Conservation (phyloP, 1,140 invertebrate species). For the Macrosteles quadrilineatus region DNA sequence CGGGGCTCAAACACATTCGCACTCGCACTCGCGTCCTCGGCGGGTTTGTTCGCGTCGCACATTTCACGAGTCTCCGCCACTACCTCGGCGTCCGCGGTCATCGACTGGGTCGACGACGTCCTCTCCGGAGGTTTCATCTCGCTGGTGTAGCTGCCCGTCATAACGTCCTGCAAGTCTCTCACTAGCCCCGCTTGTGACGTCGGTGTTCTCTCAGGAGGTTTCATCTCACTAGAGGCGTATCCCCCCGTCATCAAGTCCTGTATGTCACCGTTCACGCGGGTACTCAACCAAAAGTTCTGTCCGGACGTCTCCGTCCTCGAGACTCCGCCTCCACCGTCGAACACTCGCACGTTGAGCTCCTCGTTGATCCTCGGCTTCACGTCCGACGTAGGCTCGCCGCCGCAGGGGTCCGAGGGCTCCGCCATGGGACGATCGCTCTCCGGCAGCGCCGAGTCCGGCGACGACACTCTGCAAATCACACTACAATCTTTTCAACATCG, state of each 20-base stretch:
- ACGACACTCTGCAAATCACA: slow-evolving; percentile 41
- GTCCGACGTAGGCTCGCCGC: slow-evolving; percentile 21
- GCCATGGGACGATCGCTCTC: slow-evolving; percentile 43
- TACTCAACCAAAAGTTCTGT: not conserved
- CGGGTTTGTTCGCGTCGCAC: not conserved
- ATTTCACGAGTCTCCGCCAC: no score
- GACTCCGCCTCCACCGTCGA: slow-evolving; percentile 53
- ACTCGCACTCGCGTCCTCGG: not conserved
- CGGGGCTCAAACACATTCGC: no score
- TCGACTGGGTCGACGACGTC: no score
- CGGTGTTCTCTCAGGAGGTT: not conserved
- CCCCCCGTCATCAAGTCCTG: not conserved
- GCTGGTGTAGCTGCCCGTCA: no score
- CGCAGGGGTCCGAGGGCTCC: not conserved
- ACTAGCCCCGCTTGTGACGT: not conserved
- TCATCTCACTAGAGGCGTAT: not conserved
- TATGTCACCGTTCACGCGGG: slow-evolving; percentile 3
- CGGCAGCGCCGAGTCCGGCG: slow-evolving; percentile 51
- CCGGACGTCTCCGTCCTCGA: not conserved
- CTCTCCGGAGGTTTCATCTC: no score
- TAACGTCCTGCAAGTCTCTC: no score
- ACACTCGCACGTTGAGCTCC: slow-evolving; percentile 56
- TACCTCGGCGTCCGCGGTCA: no score
- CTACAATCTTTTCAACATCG: slow-evolving; percentile 21
- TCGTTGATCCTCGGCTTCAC: slow-evolving; percentile 53